Conservation (phyloP, 1,140 invertebrate species). For the Drosophila bocki region DNA sequence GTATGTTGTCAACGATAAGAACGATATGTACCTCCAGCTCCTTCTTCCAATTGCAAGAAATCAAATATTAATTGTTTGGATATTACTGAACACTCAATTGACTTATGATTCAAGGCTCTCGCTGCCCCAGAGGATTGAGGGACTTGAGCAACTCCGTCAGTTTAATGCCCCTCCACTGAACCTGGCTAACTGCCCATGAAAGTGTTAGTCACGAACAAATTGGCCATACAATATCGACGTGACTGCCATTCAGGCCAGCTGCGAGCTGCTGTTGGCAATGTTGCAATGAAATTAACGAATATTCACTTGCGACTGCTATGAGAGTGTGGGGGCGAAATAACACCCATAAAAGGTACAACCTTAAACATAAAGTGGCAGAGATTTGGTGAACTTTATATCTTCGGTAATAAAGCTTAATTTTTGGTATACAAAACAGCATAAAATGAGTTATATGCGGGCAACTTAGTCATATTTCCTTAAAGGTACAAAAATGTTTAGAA, state of each 20-base stretch:
- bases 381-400: conserved; percentile 1
- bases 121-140: background rate
- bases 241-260: conserved; percentile 36
- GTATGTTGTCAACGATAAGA: background rate
- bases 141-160: conserved; percentile 10
- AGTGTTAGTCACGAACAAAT: conserved; percentile 49
- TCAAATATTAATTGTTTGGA: conserved; percentile 5
- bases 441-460: too few species aligned
- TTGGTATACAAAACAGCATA: background rate
- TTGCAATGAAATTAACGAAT: conserved; percentile 37
- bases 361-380: conserved; percentile 3
- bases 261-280: conserved; percentile 23
- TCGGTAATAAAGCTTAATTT: background rate
- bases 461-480: background rate
- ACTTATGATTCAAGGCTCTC: background rate
- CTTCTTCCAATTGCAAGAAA: background rate
- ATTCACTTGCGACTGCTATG: conserved; percentile 11
- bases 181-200: conserved; percentile 33
- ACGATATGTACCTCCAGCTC: background rate
- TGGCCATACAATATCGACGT: conserved; percentile 42
- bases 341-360: conserved; percentile 9
- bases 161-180: conserved; percentile 17
- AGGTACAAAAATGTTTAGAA: background rate
- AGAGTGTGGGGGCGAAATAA: conserved; percentile 7
- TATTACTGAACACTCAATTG: conserved; percentile 16